Base-by-base conservation (phyloP, 1,140 invertebrate species). In the Zaprionus gabonicus region DNA sequence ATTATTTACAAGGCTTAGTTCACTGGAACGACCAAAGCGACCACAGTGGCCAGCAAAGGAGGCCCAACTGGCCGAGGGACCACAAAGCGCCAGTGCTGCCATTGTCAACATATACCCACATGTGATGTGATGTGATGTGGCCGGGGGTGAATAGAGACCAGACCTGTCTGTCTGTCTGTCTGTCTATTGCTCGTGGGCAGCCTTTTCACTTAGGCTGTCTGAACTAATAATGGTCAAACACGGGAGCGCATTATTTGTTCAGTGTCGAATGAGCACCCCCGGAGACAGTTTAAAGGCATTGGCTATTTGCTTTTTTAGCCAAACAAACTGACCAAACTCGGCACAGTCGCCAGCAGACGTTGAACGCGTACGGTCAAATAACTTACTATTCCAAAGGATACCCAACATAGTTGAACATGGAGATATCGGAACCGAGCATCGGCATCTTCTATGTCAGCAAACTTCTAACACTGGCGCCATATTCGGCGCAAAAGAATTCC, bases 401-500 rank as follows among this genome's bases (percentile, higher is more conserved):
- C n/a, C 31, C 9, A 41, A n/a, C 38, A 15, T 41, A 13, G 15
- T 41, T 41, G n/a, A 81, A 59, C 28, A 93, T 85, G 86, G 92
- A 93, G 75, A 91, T 91, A 36, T 90, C 91, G 9, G 76, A 91
- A 56, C 59, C 82, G n/a, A 91, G 78, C 56, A 76, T 92, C 53
- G 75, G 84, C 28, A 78, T 92, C 69, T 94, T 93, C 58, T 94
- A 93, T 82, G 92, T 94, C 13, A 94, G 87, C 58, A 93, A 93
- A 53, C 84, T 93, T 69, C 91, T 95, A 34, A 93, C 93, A 51
- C 93, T 94, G 82, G 94, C 93, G 34, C 94, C 94, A 58, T 95
- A 88, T 71, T 63, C 75, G 2, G 60, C 80, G 9, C 58, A 23
- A 1, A 78, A 71, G 27, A 78, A 81, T 60, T 49, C 91, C 25